A percentile compares a stretch with the other conserved stretches of the same genome.
phyloP scores from a whole-genome alignment of 2,888 invertebrate genomes.

The Eulithis prunata region DNA sequence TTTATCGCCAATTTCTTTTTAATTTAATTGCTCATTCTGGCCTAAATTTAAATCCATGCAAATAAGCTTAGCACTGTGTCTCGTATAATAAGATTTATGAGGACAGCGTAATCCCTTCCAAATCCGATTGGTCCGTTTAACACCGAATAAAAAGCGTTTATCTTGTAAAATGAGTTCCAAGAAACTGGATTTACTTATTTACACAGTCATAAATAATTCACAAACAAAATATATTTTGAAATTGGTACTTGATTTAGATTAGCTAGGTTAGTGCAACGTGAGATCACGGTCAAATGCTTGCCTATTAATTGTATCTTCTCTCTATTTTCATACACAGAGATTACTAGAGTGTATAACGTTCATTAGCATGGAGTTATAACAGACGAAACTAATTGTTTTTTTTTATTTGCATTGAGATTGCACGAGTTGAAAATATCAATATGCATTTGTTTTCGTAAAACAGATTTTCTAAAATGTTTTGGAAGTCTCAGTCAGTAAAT shows the following conservation, averaged over 20 bases:
- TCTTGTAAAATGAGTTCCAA: conserved; percentile 47
- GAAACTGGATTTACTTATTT: conserved; percentile 31
- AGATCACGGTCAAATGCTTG: too few species aligned
- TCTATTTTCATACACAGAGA: too few species aligned
- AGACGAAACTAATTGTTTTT: too few species aligned
- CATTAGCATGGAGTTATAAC: too few species aligned
- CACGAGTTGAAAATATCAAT: too few species aligned
- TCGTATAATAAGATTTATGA: conserved; percentile 62
- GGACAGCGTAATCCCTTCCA: conserved; percentile 60
- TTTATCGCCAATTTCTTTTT: conserved; percentile 32
- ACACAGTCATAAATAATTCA: neutral
- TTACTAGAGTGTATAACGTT: too few species aligned
- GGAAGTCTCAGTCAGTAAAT: too few species aligned
- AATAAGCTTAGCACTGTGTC: conserved; percentile 53
- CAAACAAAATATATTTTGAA: neutral
- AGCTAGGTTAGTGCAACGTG: neutral
- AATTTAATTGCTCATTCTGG: conserved; percentile 44
- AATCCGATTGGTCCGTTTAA: conserved; percentile 66
- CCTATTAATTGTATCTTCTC: too few species aligned
- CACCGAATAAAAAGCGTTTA: conserved; percentile 54
- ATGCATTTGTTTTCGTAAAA: too few species aligned
- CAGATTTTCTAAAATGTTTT: too few species aligned
- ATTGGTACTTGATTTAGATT: neutral
- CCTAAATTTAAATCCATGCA: conserved; percentile 52
- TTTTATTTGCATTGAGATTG: too few species aligned